Base-by-base conservation (phyloP, 2,888 invertebrate species). In the Rhogogaster chlorosoma region DNA sequence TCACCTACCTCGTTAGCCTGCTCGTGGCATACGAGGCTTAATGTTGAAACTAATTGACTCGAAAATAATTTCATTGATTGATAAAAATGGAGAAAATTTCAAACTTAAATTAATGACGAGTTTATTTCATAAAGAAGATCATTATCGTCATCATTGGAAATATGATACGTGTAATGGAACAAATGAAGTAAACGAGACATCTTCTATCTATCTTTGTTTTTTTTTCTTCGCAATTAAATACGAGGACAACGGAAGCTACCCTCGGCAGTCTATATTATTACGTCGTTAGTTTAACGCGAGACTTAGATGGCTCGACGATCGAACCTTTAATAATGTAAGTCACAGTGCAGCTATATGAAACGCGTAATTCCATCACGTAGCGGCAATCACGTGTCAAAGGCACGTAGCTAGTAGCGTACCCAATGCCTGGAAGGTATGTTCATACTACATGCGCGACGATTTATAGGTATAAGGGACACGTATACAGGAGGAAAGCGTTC, bases 361-460 rank as follows among this genome's bases (percentile, higher is more conserved):
- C 71, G 10, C 53, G n/a, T 53, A n/a, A 53, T 73, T 73, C 71
- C 71, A 42, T 29, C 71, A 73, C 71, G 71, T 73, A 22, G 71
- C 7, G 71, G 71, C 29, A 73, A 73, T 73, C 71, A 73, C 71
- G 71, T 73, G 71, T 38, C 71, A 73, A 73, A 73, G 71, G 26
- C 71, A 42, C 71, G 71, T 73, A 73, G 32, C 67, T 38, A 73
- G 38, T 42, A n/a, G 73, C 42, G 73, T 22, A 73, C 42, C 73
- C 42, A 42, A 73, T 73, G 73, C 70, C 26, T 12, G 22, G 3
- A 26, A 61, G 26, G 26, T 61, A 61, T 61, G 36, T 67, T 15
- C 67, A 29, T 32, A 12, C 26, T 29, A 18, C 67, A 32, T 64
- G 22, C 22, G 26, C 70, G 15, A 9, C 6, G 5, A 32, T 32